These are phyloP conservation scores for Melieria crassipennis DNA, from an alignment of 2,888 invertebrate genomes.

Conservation along the genomic window DNA sequence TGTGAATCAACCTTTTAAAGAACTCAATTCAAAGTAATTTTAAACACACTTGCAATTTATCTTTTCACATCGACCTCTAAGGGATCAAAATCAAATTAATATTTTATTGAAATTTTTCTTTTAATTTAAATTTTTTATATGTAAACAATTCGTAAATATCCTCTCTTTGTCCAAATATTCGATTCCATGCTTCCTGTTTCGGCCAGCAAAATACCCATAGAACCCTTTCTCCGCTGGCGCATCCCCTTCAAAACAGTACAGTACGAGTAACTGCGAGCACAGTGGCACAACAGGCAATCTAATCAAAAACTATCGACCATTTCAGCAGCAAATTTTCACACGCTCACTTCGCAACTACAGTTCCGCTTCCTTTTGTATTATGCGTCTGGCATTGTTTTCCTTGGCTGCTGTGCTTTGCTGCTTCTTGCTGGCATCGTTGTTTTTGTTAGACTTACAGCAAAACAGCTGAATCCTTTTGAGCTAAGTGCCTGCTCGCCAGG, in stretches of 20 bases:
- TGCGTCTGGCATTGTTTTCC: neutral
- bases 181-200: neutral
- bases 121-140: neutral
- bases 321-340: slow-evolving; percentile 1
- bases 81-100: no score
- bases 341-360: slow-evolving; percentile 32
- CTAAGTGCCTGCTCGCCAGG: slow-evolving; percentile 15
- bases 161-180: no score
- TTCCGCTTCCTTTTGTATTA: slow-evolving; percentile 34
- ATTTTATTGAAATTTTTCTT: neutral
- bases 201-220: neutral
- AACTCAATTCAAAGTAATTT: no score
- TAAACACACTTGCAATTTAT: no score
- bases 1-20: no score
- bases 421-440: neutral
- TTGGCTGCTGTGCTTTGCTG: neutral
- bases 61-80: no score
- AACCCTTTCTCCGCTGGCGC: neutral
- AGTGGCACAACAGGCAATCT: neutral
- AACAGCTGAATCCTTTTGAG: slow-evolving; percentile 5
- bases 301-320: slow-evolving; percentile 6
- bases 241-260: neutral
- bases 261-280: no score
- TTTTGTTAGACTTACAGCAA: slow-evolving; percentile 6
- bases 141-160: neutral